These are phyloP conservation scores for Carpatolechia fugitivella DNA, from an alignment of 2,888 invertebrate species.

Conservation along the genomic window DNA sequence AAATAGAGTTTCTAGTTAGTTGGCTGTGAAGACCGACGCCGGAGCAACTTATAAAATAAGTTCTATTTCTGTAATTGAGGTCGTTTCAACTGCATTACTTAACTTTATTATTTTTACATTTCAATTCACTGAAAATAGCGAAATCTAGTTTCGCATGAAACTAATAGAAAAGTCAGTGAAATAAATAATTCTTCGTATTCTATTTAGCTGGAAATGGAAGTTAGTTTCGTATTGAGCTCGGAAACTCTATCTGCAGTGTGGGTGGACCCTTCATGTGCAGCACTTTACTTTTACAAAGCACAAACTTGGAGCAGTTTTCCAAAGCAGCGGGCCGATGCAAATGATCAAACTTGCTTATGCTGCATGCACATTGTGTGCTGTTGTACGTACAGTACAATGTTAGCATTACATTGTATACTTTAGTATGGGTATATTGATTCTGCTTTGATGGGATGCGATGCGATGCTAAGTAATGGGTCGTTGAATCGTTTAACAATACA, in stretches of 20 bases:
- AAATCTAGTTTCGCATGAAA: not conserved
- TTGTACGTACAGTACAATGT: not conserved
- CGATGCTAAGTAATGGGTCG: no score
- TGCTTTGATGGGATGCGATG: no score
- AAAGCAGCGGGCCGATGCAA: slow-evolving; percentile 24
- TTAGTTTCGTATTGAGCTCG: slow-evolving; percentile 2
- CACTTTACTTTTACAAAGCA: slow-evolving; percentile 7
- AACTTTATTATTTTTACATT: not conserved
- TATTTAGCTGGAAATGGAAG: not conserved
- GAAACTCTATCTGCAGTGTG: slow-evolving; percentile 4
- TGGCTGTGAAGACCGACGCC: no score
- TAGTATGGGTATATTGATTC: not conserved
- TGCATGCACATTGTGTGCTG: no score
- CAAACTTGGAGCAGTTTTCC: slow-evolving; percentile 20
- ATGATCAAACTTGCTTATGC: slow-evolving; percentile 23
- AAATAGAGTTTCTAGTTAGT: no score
- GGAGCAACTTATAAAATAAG: no score
- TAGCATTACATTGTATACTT: not conserved
- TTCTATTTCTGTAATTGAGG: not conserved
- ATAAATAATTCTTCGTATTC: not conserved
- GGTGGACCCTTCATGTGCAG: slow-evolving; percentile 8
- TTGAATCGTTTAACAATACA: no score
- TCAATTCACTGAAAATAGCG: not conserved
- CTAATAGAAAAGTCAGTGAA: slow-evolving; percentile 2
- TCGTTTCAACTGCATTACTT: not conserved